Conservation (phyloP, 2,113 vertebrate species). For the Equus quagga region DNA sequence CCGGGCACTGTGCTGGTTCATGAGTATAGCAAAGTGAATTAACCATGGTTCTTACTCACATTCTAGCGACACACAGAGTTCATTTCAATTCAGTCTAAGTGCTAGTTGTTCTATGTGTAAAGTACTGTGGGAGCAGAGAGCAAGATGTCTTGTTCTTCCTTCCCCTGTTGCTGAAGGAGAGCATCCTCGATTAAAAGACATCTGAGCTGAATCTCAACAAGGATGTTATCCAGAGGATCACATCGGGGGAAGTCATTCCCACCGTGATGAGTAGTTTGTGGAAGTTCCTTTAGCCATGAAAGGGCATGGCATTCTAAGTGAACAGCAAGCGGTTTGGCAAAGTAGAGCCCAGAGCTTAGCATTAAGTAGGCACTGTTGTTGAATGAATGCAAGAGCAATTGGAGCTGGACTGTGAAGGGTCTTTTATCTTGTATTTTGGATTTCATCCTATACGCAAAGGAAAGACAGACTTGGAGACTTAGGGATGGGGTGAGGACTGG, state of each 20-base stretch:
- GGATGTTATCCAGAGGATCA: conserved; percentile 6
- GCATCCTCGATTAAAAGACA: not conserved
- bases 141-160: not conserved
- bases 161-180: not conserved
- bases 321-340: not conserved
- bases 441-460: conserved; percentile 26
- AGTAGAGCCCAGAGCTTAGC: not conserved
- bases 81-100: not conserved
- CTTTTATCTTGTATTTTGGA: not conserved
- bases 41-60: not conserved
- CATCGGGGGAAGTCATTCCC: not conserved
- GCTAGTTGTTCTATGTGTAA: not conserved
- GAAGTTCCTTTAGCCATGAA: not conserved
- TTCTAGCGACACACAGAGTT: not conserved
- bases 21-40: not conserved
- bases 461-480: not conserved
- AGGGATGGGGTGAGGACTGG: not conserved
- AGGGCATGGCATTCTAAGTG: not conserved
- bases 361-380: not conserved
- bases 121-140: not conserved
- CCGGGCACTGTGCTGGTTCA: not conserved
- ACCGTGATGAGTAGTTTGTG: not conserved
- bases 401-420: not conserved
- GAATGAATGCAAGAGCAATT: not conserved
- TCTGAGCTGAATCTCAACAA: conserved; percentile 16